Conservation (phyloP, 1,140 invertebrate genomes). For the Scaptomyza montana region DNA sequence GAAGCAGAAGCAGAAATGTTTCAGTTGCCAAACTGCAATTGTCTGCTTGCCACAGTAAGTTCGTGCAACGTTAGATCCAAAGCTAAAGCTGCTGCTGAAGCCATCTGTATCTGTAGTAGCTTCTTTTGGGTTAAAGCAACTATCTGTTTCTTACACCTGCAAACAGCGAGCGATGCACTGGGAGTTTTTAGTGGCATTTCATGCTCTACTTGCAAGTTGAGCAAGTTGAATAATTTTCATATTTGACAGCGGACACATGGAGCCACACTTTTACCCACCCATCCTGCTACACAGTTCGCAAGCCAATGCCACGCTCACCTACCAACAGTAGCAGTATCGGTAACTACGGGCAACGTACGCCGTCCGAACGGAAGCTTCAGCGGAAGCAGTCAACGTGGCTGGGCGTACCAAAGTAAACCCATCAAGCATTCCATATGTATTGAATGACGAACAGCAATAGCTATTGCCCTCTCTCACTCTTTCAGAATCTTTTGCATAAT, state of each 20-base stretch:
- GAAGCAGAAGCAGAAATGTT: constrained; percentile 66
- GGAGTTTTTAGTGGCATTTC: constrained; percentile 51
- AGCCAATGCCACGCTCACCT: constrained; percentile 27
- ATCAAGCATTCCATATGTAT: constrained; percentile 46
- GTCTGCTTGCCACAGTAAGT: constrained; percentile 57
- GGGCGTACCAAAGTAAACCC: constrained; percentile 42
- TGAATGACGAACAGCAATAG: constrained; percentile 58
- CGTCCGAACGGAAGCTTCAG: constrained; percentile 62
- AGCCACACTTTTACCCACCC: constrained; percentile 3
- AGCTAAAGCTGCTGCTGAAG: background rate
- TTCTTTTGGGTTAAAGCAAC: constrained; percentile 24
- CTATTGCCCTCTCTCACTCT: background rate
- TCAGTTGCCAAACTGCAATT: constrained; percentile 28
- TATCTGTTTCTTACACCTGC: constrained; percentile 53
- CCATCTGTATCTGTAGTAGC: constrained; percentile 49
- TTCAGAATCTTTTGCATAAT: constrained; percentile 46
- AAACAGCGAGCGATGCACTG: constrained; percentile 34
- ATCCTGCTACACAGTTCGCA: constrained; percentile 2
- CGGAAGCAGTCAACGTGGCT: constrained; percentile 66
- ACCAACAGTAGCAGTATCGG: constrained; percentile 34
- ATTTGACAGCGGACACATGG: constrained; percentile 76
- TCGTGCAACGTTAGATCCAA: constrained; percentile 37
- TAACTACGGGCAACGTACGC: constrained; percentile 55
- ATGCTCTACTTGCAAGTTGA: constrained; percentile 61
- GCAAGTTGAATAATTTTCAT: constrained; percentile 77